Conservation (phyloP, 2,888 invertebrate genomes). For the Tholera decimalis region DNA sequence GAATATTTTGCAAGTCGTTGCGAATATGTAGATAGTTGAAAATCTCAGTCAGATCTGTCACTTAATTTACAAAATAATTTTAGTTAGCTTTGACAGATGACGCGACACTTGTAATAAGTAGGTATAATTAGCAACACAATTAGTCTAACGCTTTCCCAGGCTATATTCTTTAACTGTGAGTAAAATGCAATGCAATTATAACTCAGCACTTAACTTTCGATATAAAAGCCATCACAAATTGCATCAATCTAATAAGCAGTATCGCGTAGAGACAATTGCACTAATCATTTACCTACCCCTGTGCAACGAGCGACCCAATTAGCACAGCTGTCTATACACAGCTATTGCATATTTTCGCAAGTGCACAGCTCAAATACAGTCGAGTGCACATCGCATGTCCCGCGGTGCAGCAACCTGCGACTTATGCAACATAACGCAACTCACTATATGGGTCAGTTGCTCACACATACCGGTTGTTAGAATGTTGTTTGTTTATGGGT, state of each 20-base stretch:
- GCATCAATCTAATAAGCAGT: slow-evolving; percentile 3
- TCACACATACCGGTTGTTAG: slow-evolving; percentile 50
- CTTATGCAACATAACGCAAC: slow-evolving; percentile 80
- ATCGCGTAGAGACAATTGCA: slow-evolving; percentile 6
- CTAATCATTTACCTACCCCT: slow-evolving; percentile 1
- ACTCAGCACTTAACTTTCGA: neutral
- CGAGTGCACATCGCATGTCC: slow-evolving; percentile 82
- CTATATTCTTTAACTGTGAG: neutral
- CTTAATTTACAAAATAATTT: too few relatives aligned
- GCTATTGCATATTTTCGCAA: slow-evolving; percentile 71
- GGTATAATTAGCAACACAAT: neutral
- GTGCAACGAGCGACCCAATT: slow-evolving; percentile 8
- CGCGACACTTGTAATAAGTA: neutral
- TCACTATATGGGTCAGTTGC: slow-evolving; percentile 75
- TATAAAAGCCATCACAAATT: neutral
- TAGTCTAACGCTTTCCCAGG: neutral
- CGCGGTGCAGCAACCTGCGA: slow-evolving; percentile 59
- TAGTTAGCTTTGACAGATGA: too few relatives aligned
- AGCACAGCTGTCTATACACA: slow-evolving; percentile 14
- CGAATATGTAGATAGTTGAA: too few relatives aligned
- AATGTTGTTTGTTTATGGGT: slow-evolving; percentile 53
- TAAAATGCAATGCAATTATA: neutral
- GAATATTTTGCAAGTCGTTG: too few relatives aligned
- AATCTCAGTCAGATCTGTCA: too few relatives aligned
- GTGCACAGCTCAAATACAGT: slow-evolving; percentile 71